Evolutionary conservation across 2,888 invertebrate genomes (phyloP), one percentile per base, ranked within the genome.

Genomic region (Lithophane ornitopus): DNA sequence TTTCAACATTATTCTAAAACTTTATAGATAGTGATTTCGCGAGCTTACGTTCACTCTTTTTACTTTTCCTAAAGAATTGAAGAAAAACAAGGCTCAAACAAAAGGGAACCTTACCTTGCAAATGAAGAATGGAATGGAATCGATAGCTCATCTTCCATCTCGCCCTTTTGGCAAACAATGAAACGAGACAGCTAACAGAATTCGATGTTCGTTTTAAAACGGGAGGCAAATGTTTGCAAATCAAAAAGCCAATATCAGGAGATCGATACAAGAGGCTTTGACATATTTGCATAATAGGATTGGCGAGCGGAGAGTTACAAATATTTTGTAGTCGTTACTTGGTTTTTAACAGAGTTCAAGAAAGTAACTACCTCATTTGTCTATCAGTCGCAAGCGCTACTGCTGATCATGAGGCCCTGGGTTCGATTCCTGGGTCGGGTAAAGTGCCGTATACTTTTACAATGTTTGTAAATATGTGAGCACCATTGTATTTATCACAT

Each of bases 241-340:
- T 95, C 96, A 95, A 95, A 95, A 72, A 92, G 93, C 94, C 95
- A 95, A 96, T 96, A 95, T 94, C 93, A 88, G 16, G 7, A 89
- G 94, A 95, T 95, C 96, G 92, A 96, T 96, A 94, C 93, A 93
- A 91, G 91, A 90, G 87, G 93, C 94, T 94, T 94, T 94, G 92
- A 93, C 91, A 93, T 94, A 95, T 95, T 95, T 95, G 93, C 96
- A 95, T 95, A 95, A 95, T 94, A 95, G 94, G 94, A 94, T 95
- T 95, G 95, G 79, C 63, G 70, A 69, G 46, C 77, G 44, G 56
- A 61, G 79, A 88, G 79, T 76, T 70, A 78, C 78, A 71, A 85
- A 87, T 78, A 82, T 85, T 75, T 76, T 80, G 56, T 71, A 75
- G 63, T 56, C 22, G 69, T 56, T 44, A 41, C 28, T 78, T 62